Base-by-base conservation (phyloP, 2,888 invertebrate genomes). In the Panorpa germanica region DNA sequence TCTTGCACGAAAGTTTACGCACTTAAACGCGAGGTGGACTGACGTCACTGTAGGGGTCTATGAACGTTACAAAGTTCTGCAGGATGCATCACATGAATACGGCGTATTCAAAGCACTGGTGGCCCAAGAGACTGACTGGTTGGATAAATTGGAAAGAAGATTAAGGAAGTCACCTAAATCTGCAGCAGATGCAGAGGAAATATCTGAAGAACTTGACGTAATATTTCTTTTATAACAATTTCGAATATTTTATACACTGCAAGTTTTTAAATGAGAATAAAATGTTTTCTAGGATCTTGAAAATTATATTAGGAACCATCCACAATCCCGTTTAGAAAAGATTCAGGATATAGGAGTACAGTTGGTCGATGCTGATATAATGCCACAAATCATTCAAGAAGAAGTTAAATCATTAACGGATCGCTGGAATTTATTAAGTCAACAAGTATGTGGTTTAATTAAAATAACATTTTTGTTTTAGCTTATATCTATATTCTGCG, bases 121-220 rank as follows among this genome's bases (percentile, higher is more conserved):
- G 37, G 73, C 80, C 39, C 74, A 75, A 28, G 52, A 55, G 37
- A 66, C 62, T 35, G 76, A 76, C 16, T 85, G 83, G 68, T 59
- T 85, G 43, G 78, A 80, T 48, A 71, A 75, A 38, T 57, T 88
- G 43, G 74, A 78, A 48, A 74, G 76, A 33, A 70, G 78, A 37
- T 61, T 88, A 41, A 61, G 63, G 35, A 66, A 69, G 40, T 68
- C 73, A 23, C 70, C 72, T 3, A 63, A 70, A 43, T 63, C 60
- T 46, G 71, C 72, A 35, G 80, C 75, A 18, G 91, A 91, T 58
- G 85, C 88, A 3, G 90, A 91, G 58, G 88, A 90, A 57, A 75
- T 86, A 39, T 80, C 83, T 19, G 88, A 86, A 48, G 80, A 85
- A 47, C 64, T 90, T 23, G 85, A 85, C 53, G 81, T 81, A 50